A percentile compares a stretch with the other conserved stretches of the same genome.
Conservation (phyloP, 2,888 invertebrate genomes). For the Philhelius pedissequus region DNA sequence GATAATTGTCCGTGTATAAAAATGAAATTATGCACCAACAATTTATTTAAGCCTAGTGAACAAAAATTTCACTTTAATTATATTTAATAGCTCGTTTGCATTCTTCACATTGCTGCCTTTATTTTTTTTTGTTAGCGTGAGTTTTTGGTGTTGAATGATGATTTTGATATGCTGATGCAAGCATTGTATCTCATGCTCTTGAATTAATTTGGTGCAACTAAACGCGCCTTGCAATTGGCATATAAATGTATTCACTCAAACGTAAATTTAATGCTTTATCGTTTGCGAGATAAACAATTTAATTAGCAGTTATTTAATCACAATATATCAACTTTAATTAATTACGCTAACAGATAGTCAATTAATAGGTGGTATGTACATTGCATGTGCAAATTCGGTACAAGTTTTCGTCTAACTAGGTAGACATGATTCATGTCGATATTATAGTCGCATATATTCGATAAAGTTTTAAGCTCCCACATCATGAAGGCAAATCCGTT, state of each 20-base stretch:
- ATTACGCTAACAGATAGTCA: conserved; percentile 31
- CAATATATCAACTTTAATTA: conserved; percentile 52
- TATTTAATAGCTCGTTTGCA: conserved; percentile 57
- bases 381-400: conserved; percentile 14
- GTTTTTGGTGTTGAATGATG: not conserved
- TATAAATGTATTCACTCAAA: conserved; percentile 25
- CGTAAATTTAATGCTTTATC: conserved; percentile 22
- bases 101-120: conserved; percentile 27
- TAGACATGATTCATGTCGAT: conserved; percentile 3
- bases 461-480: conserved; percentile 8
- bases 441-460: not conserved
- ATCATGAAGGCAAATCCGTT: conserved; percentile 21
- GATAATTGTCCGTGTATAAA: conserved; percentile 27
- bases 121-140: not conserved
- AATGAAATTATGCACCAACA: conserved; percentile 53
- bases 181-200: conserved; percentile 40
- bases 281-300: conserved; percentile 45
- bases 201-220: conserved; percentile 61
- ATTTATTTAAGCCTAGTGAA: conserved; percentile 26
- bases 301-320: conserved; percentile 31
- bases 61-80: conserved; percentile 60
- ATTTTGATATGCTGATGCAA: conserved; percentile 5
- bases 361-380: conserved; percentile 4
- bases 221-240: conserved; percentile 35
- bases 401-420: not conserved